Evolutionary conservation across 2,113 vertebrate species (phyloP).

Genomic region (Aegotheles bennettii): DNA sequence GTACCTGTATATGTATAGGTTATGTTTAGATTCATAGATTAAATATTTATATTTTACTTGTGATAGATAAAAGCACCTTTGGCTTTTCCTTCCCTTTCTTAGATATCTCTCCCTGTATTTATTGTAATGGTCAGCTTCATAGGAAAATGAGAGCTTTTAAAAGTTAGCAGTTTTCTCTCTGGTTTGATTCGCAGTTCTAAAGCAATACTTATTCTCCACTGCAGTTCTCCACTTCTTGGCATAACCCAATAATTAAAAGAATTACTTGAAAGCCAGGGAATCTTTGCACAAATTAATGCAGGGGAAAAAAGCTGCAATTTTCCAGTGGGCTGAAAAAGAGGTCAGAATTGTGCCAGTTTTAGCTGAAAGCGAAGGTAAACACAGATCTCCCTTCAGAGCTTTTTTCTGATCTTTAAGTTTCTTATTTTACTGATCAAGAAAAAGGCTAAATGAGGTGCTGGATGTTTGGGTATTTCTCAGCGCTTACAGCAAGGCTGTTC

Average conservation of each 20-base stretch:
- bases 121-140: background rate
- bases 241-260: conserved; percentile 27
- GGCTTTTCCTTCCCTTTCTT: background rate
- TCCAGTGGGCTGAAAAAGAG: conserved; percentile 14
- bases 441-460: background rate
- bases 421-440: background rate
- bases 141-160: background rate
- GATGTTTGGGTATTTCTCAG: background rate
- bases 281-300: conserved; percentile 13
- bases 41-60: conserved; percentile 13
- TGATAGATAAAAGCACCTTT: background rate
- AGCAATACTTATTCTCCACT: background rate
- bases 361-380: background rate
- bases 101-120: background rate
- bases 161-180: background rate
- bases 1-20: background rate
- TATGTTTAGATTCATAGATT: conserved; percentile 2
- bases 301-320: background rate
- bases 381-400: background rate
- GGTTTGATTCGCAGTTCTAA: background rate
- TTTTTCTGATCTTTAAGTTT: background rate
- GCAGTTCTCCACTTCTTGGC: background rate
- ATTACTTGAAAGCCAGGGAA: background rate
- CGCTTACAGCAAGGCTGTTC: background rate
- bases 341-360: background rate